Base-by-base conservation (phyloP, 1,140 invertebrate species). In the Thaumetopoea pityocampa region DNA sequence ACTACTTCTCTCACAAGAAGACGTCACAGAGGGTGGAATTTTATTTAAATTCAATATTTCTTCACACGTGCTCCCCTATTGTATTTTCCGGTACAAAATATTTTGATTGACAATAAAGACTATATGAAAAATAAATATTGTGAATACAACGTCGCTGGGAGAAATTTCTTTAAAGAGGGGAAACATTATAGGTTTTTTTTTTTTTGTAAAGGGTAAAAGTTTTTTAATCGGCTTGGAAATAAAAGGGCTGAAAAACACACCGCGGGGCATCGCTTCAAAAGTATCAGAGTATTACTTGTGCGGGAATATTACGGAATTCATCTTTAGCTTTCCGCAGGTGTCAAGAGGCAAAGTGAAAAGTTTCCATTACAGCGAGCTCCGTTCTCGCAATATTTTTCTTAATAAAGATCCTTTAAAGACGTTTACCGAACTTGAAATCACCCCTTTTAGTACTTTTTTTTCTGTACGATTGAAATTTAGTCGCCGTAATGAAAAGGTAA, bases 401-500 rank as follows among this genome's bases (percentile, higher is more conserved):
- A 38, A 40, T 30, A 58, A 55, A 32, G 52, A 55, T 47, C 36
- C 42, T 30, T 49, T 35, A 20, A 56, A 56, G 41, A 55, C 36
- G 27, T 36, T 53, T 60, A 53, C 30, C 20, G 33, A 49, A 56
- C 28, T 44, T 40, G 14, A 26, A 30, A 44, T 47, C 34, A 58
- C 48, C 51, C 45, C 40, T 62, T 49, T 44, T 12, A 48, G 27
- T 32, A 41, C 28, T 24, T 29, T 35, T 55, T 40, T 54, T 56
- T 60, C 32, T 34, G 47, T 51, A 44, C 40, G 35, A 72, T 72
- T 59, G 64, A 67, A 76, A 69, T 63, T 65, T 67, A 65, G 61
- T 58, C 45, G 45, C 28, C 43, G 45, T 77, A 77, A 78, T 77
- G 73, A 73, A 76, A 73, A 71, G 67, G 68, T 68, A 80, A 78